Base-by-base conservation (phyloP, 2,888 invertebrate species). In the Pollenia angustigena region DNA sequence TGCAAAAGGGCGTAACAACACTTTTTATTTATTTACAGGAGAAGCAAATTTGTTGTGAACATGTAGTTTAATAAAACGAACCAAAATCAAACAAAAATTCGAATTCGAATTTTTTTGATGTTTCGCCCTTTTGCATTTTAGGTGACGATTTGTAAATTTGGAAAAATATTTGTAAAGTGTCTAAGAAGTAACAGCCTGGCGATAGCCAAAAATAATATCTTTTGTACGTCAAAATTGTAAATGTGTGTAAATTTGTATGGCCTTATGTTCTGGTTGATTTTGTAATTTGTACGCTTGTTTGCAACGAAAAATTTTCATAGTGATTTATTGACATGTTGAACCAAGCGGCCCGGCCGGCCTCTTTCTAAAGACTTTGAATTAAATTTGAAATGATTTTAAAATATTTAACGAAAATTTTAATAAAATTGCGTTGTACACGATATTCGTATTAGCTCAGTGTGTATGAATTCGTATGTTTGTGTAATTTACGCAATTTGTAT, bases 251-350 rank as follows among this genome's bases (percentile, higher is more conserved):
- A 32, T 32, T 32, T 32, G 42, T 40, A 40, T 40, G 10, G 42
- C 6, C 50, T 50, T 42, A 52, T 12, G 66, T 84, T 82, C 81
- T 78, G 72, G 58, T 44, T 79, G 85, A 85, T 81, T 88, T 86
- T 88, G 80, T 85, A 87, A 88, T 88, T 88, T 88, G 80, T 86
- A 78, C 62, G 85, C 79, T 72, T 79, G 68, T 68, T 78, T 72
- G 85, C 84, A 80, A 82, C 72, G 69, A 80, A 83, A 40, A 69
- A 75, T 84, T 60, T 85, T 74, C 72, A 60, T 58, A 78, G 84
- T 88, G 87, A 88, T 85, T 88, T 87, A 88, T 87, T 84, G 80
- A 76, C 72, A 74, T 76, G 87, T 84, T 85, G 87, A 87, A 16
- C 62, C 79, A 68, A 84, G 58, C 42, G 66, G 68, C 58, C 72